These are phyloP conservation scores for Chlorocebus sabaeus DNA, from an alignment of 2,113 vertebrate species.

Conservation along the genomic window DNA sequence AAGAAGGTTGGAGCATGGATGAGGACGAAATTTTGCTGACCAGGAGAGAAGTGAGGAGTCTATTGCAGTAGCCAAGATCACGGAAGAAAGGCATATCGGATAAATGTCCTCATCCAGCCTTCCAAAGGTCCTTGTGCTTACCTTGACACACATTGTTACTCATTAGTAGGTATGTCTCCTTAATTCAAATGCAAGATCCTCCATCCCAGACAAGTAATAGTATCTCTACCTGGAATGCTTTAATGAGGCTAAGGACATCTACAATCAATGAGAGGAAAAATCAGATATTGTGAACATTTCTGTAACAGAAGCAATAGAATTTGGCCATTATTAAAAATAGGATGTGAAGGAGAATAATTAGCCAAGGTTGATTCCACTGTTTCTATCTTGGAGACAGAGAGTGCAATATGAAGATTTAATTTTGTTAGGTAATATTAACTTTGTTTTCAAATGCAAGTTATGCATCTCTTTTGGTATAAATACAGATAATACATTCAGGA, in stretches of 20 bases:
- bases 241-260: background rate
- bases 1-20: background rate
- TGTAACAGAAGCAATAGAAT: background rate
- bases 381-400: background rate
- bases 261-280: background rate
- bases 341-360: background rate
- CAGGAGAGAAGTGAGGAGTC: background rate
- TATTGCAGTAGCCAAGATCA: background rate
- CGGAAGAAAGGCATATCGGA: background rate
- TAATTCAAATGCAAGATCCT: background rate
- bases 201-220: background rate
- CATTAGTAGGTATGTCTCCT: background rate
- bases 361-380: background rate
- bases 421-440: background rate
- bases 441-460: background rate
- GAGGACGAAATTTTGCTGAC: background rate
- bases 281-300: background rate
- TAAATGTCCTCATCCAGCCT: background rate
- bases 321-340: background rate
- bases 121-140: background rate
- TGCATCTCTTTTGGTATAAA: background rate
- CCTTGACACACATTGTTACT: background rate
- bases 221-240: background rate
- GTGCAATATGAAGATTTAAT: background rate
- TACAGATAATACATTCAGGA: background rate